Evolutionary conservation across 2,888 invertebrate genomes (phyloP), one percentile per base, ranked within the genome.

Genomic region (Caenorhabditis sp.): DNA sequence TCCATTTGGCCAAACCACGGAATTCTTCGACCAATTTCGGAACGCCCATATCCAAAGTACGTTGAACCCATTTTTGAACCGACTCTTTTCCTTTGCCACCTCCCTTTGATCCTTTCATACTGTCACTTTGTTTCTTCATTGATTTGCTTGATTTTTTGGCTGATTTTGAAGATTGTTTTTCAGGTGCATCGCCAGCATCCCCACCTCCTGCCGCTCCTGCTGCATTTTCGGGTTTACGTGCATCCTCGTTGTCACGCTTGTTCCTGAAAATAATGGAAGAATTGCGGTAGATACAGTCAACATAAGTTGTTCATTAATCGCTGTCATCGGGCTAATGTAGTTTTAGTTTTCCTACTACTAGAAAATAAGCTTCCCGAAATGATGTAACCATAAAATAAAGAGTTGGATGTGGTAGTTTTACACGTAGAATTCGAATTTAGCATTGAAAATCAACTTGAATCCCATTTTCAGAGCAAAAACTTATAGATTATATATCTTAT

Each of bases 31-130:
- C 43, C 26, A 82, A 63, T 2, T 64, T 70, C 5, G 52, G 58
- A 1, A 83, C 78, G 0, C 83, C 83, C 38, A 59, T 76, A 20
- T 76, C 71, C 26, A 83, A 64, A 1, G 82, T 67, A 1, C 77
- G 65, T 4, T 59, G 63, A 0, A 78, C 73, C 82, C 82, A 83
- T 61, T 76, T 76, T 53, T 72, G 65, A 31, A 58, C 65, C 23
- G 38, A 21, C 36, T 25, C 53, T 38, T 65, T 36, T 38, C 53
- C 60, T 49, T 66, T 23, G 5, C 26, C n/a, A 20, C 21, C 59
- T 26, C 10, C 36, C 36, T 58, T 58, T 8, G 31, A 50, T 8
- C 10, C 38, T n/a, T 60, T 61, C 61, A 61, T 61, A 61, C 61
- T 61, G 20, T 61, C 53, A 3, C 53, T 36, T 38, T 26, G 1